Percentiles rank a stretch among this genome's conserved stretches.
Evolutionary conservation across 2,888 invertebrate species (phyloP).

Genomic region (Lymantria dispar): DNA sequence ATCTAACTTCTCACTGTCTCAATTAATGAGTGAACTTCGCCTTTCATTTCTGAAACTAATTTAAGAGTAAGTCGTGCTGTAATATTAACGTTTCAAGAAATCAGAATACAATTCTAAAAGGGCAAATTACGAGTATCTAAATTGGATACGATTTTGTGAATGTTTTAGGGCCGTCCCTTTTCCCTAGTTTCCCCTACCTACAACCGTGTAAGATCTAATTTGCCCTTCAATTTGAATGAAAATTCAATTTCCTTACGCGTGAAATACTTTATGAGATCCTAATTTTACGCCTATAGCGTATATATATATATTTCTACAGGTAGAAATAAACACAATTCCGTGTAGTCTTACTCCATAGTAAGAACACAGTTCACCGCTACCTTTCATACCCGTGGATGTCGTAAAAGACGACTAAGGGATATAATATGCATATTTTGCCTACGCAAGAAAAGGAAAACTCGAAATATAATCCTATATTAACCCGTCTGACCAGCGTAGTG

Average conservation of each 20-base stretch:
- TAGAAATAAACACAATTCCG: no score
- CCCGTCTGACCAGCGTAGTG: no score
- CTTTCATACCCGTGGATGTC: no score
- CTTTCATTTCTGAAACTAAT: slow-evolving; percentile 18
- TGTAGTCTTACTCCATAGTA: no score
- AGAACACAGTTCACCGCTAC: no score
- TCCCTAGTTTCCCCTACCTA: slow-evolving; percentile 13
- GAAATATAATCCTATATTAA: no score
- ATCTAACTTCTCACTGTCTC: slow-evolving; percentile 19
- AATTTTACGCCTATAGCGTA: slow-evolving; percentile 61
- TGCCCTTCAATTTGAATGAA: slow-evolving; percentile 58
- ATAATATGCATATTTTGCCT: no score
- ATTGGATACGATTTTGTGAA: slow-evolving; percentile 31
- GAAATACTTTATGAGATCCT: slow-evolving; percentile 66
- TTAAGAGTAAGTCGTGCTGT: slow-evolving; percentile 24
- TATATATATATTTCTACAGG: slow-evolving; percentile 29
- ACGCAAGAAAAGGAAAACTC: no score
- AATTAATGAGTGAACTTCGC: slow-evolving; percentile 24
- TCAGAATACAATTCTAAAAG: slow-evolving; percentile 31
- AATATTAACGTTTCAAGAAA: slow-evolving; percentile 29
- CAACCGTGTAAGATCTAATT: slow-evolving; percentile 61
- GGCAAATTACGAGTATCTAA: slow-evolving; percentile 26
- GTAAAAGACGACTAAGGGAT: no score
- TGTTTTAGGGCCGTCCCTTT: slow-evolving; percentile 18
- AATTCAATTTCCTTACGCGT: slow-evolving; percentile 65